A percentile compares a stretch with the other conserved stretches of the same genome.
These are phyloP conservation scores for Hemiscyllium ocellatum DNA, from an alignment of 2,113 vertebrate genomes.

Conservation along the genomic window DNA sequence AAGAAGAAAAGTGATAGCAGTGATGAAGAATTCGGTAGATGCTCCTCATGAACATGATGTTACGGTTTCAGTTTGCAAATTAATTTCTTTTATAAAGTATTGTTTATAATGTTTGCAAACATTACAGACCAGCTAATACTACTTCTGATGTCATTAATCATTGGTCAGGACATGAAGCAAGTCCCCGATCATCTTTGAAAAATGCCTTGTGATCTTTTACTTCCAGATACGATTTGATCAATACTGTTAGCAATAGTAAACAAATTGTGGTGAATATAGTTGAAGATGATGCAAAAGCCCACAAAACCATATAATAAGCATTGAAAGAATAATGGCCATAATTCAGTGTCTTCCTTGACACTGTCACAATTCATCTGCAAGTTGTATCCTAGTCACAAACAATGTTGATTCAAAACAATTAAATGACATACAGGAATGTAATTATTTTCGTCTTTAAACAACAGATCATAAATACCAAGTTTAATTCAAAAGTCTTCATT, in stretches of 20 bases:
- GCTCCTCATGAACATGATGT: background rate
- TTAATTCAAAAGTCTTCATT: background rate
- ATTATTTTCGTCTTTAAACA: too few relatives aligned
- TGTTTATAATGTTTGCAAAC: background rate
- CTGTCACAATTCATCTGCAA: background rate
- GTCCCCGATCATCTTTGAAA: background rate
- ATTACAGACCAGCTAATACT: background rate
- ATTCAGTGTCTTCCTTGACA: background rate
- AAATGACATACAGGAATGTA: background rate
- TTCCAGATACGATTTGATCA: background rate
- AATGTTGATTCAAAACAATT: background rate
- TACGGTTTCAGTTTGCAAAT: background rate
- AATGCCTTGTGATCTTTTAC: background rate
- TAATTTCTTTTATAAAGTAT: background rate
- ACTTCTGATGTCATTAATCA: background rate
- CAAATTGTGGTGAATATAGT: background rate
- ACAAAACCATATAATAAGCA: background rate
- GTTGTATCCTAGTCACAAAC: background rate
- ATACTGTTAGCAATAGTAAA: background rate
- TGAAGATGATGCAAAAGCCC: background rate
- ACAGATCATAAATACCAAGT: background rate
- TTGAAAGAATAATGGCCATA: background rate
- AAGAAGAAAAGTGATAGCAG: background rate
- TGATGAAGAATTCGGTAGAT: background rate
- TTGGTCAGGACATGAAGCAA: background rate